Percentiles rank a stretch among this genome's conserved stretches.
phyloP scores from a whole-genome alignment of 1,140 invertebrate genomes.

The Aphelenchoides avenae region DNA sequence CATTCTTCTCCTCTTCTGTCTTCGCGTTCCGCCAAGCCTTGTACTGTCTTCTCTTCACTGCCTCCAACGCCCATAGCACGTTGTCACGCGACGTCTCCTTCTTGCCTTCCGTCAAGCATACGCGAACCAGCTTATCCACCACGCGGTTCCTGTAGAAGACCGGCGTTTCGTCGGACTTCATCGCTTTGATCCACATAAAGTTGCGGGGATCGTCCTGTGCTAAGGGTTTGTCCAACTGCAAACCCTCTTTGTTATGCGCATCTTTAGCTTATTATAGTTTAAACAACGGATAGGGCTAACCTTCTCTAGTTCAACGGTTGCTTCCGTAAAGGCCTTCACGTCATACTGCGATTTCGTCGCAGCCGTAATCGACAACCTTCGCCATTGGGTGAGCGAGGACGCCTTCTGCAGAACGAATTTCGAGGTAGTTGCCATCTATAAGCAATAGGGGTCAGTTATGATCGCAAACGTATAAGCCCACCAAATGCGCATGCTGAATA shows the following conservation, averaged over 20 bases:
- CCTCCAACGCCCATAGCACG: constrained; percentile 49
- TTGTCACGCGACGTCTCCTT: constrained; percentile 46
- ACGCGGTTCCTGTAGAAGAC: constrained; percentile 52
- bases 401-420: too few relatives aligned
- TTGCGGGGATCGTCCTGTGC: constrained; percentile 42
- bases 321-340: too few relatives aligned
- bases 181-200: constrained; percentile 44
- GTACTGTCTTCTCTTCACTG: constrained; percentile 52
- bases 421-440: too few relatives aligned
- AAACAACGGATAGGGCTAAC: constrained; percentile 11
- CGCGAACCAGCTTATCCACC: constrained; percentile 54
- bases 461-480: too few relatives aligned
- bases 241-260: constrained; percentile 2
- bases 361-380: too few relatives aligned
- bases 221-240: constrained; percentile 48
- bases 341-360: too few relatives aligned
- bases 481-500: too few relatives aligned
- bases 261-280: background rate
- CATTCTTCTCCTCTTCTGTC: constrained; percentile 42
- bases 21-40: constrained; percentile 37
- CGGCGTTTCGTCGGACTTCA: constrained; percentile 50
- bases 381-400: too few relatives aligned
- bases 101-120: constrained; percentile 45
- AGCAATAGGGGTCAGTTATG: too few relatives aligned
- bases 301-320: constrained; percentile 14